Evolutionary conservation across 1,140 invertebrate genomes (phyloP), one percentile per base, ranked within the genome.

Genomic region (Steinernema khuongi): DNA sequence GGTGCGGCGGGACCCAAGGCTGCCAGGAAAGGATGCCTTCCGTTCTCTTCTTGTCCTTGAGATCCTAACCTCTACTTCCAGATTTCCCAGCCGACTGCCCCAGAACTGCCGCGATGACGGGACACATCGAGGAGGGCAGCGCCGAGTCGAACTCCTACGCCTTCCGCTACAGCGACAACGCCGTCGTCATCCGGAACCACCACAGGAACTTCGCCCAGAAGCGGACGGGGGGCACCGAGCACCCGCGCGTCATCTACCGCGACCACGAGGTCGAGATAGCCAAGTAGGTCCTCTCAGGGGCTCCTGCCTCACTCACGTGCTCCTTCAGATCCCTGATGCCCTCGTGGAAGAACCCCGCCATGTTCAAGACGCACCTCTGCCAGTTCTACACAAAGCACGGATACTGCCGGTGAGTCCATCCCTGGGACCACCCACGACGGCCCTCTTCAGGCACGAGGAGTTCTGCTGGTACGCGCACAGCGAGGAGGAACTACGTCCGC

Each of bases 361-460:
- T 60, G 50, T 60, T 60, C 50, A 60, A 60, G 19, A 60, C 50
- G 7, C 50, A 60, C 26, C 50, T 60, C 2, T 60, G 50, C 19
- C 50, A 60, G 50, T 60, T 60, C 50, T 60, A n/a, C 50, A 60
- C 50, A 14, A 60, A 60, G 26, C 50, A 60, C 50, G 50, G 50
- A 60, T 60, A 60, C 26, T 60, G 50, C 19, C 50, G 71, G 44
- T 50, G 17, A 72, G 32, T 71, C 19, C 18, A 72, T 50, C 71
- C 0, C 18, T 72, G 19, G 71, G 4, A 22, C 7, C 1, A 31
- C 17, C 67, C n/a, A 31, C 1, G 17, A 19, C 30, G 17, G 18
- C 1, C 30, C 26, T 14, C 50, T 60, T 60, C 22, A 60, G 50
- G 4, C 50, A 60, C 50, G 50, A 60, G 50, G 50, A 60, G 19